Base-by-base conservation (phyloP, 2,797 vertebrate genomes). In the Rhodeus uyekii region DNA sequence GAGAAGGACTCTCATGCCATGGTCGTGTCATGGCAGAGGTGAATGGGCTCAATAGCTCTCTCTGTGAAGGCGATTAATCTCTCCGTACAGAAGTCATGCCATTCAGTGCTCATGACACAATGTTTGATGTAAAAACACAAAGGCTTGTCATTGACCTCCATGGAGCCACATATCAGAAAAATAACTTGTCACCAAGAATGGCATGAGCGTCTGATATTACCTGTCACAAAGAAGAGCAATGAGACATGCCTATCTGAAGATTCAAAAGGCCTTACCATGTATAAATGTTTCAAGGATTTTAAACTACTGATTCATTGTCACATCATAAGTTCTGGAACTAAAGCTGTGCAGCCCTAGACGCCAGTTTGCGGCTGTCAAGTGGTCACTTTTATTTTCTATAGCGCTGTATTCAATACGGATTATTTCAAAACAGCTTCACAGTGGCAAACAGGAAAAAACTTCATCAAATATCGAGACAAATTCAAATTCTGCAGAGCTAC, bases 11-110 rank as follows among this genome's bases (percentile, higher is more conserved):
- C 8, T 29, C 19, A 24, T 46, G 65, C 67, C 55, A 80, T 6
- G 8, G 58, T n/a, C n/a, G 3, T 74, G 80, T 76, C 72, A 64
- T 75, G 34, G 61, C 38, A 55, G 46, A 82, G 80, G 80, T 76
- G 80, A 82, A 81, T 27, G 1, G 72, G 38, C 72, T 67, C 72
- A 82, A 67, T 67, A 19, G 60, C 72, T 76, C 27, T 63, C 58
- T 64, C 67, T 74, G 18, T 38, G 44, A 61, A 77, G 44, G 76
- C 61, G 58, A 69, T 69, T 82, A 76, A 82, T 76, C 48, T 75
- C 61, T 55, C 44, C 8, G 46, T 58, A 44, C 72, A 67, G 36
- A 55, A 67, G 72, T 75, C 61, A 44, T 32, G 29, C 3, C 42
- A 64, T 67, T 67, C 46, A 38, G 19, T 53, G 36, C 16, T 68